Evolutionary conservation across 2,888 invertebrate genomes (phyloP), one percentile per base, ranked within the genome.

Genomic region (Calephelis perditalis): DNA sequence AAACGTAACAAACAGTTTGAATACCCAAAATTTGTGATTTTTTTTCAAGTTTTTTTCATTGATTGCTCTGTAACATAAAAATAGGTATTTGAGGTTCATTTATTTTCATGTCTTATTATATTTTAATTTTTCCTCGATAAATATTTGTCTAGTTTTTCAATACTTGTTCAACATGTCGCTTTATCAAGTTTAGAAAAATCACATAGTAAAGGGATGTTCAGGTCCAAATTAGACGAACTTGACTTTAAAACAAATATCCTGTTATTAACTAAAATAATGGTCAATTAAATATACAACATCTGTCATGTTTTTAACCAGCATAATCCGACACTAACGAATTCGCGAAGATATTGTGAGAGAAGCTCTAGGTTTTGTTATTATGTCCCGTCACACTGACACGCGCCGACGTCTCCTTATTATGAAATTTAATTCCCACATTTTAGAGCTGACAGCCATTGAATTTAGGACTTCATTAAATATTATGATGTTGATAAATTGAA

Each of bases 271-370:
- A 11, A 52, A 52, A 52, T 52, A 52, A 52, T 52, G 49, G 49
- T 52, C 49, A 52, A 52, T 52, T 26, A 52, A 15, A 49, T 35
- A 52, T 35, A 63, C 57, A 58, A 58, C 58, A 62, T 49, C 37
- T 62, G 63, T 59, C 63, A 60, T 64, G 65, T 64, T 65, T 61
- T 61, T 52, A 64, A 55, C 44, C 58, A 61, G 56, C 54, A 62
- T 65, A 64, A 67, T 58, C 63, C 63, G 54, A 57, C 56, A 56
- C 56, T 65, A 66, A 63, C 63, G 65, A 65, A 66, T 60, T 57
- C 63, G 57, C 63, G 57, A 62, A 46, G 55, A 62, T 63, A 63
- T 60, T 60, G 61, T 61, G 63, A 58, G 65, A 60, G 56, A 59
- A 62, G 57, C 59, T 60, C 46, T 46, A 56, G 54, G 46, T 54